Percentiles rank a stretch among this genome's conserved stretches.
Evolutionary conservation across 2,797 vertebrate genomes (phyloP).

Genomic region (Anabas testudineus): DNA sequence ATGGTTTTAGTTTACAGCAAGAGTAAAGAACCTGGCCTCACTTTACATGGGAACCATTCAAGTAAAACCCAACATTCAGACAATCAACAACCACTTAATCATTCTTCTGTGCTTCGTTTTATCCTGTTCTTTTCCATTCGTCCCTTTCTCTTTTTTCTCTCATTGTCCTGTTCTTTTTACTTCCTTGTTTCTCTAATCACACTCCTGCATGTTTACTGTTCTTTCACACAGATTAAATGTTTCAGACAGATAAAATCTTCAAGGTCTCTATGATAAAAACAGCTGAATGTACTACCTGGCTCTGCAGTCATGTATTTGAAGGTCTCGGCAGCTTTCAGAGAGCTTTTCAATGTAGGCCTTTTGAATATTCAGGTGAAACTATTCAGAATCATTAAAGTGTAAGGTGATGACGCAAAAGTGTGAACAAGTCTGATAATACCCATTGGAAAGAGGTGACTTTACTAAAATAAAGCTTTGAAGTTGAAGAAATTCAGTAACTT

Average conservation of each 20-base stretch:
- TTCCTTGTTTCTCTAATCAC: not conserved
- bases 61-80: not conserved
- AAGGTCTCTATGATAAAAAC: not conserved
- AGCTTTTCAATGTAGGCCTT: not conserved
- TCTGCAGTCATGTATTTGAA: not conserved
- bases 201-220: conserved; percentile 7
- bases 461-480: conserved; percentile 15
- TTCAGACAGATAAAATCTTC: not conserved
- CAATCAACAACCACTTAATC: not conserved
- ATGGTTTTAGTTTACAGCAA: no score
- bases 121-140: no score
- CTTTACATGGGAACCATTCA: not conserved
- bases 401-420: conserved; percentile 1
- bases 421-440: not conserved
- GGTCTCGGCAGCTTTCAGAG: not conserved
- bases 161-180: not conserved
- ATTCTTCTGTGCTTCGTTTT: not conserved
- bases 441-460: not conserved
- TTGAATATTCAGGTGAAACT: not conserved
- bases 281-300: not conserved
- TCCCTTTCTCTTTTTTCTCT: no score
- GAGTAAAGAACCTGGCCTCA: no score
- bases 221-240: conserved; percentile 14
- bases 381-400: not conserved
- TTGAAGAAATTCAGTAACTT: not conserved